These are phyloP conservation scores for Vidua macroura DNA, from an alignment of 2,113 vertebrate species.

Conservation along the genomic window DNA sequence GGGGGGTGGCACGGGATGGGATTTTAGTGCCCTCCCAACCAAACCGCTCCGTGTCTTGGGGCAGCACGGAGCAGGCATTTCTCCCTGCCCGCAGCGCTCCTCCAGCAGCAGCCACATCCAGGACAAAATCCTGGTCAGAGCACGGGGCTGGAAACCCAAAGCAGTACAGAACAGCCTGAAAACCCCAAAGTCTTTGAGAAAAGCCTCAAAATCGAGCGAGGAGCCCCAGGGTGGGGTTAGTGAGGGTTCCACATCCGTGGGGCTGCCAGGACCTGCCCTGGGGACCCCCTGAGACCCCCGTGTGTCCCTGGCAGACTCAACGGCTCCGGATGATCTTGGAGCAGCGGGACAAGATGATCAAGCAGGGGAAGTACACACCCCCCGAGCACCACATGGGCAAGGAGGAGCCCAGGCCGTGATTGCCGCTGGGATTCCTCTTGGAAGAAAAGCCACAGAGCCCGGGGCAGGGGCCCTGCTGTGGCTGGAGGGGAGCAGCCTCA, in stretches of 20 bases:
- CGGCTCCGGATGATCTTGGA: conserved; percentile 72
- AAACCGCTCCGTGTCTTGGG: neutral
- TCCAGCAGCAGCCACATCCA: neutral
- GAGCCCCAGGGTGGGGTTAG: neutral
- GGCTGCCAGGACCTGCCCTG: neutral
- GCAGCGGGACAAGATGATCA: conserved; percentile 85
- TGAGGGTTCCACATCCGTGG: accelerated
- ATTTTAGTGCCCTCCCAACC: neutral
- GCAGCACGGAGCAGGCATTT: neutral
- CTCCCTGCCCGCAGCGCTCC: neutral
- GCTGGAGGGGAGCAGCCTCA: neutral
- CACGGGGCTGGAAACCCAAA: accelerated
- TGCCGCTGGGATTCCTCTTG: neutral
- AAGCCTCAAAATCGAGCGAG: accelerated
- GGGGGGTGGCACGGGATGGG: neutral
- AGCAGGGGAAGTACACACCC: conserved; percentile 84
- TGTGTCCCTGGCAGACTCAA: conserved; percentile 62
- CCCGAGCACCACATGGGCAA: conserved; percentile 74
- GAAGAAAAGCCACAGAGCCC: accelerated
- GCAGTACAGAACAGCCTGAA: too few relatives aligned
- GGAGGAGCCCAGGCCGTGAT: conserved; percentile 67
- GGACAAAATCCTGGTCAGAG: neutral
- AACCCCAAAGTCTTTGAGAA: neutral
- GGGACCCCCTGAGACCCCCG: neutral
- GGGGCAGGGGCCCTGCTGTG: neutral